Evolutionary conservation across 2,797 vertebrate species (phyloP).

Genomic region (Sternotherus odoratus): DNA sequence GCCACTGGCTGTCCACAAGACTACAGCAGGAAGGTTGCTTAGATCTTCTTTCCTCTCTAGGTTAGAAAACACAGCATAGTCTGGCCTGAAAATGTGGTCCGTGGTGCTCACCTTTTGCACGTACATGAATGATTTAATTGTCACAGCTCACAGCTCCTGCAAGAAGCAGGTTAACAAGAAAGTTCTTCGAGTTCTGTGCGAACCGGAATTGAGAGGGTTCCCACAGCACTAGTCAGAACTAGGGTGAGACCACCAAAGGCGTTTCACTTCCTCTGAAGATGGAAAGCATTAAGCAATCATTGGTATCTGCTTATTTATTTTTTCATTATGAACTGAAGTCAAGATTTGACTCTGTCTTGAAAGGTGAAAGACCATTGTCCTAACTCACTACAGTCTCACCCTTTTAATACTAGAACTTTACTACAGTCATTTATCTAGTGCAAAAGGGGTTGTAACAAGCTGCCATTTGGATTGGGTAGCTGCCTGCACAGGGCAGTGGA

Average conservation of each 20-base stretch:
- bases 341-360: background rate
- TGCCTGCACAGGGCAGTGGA: background rate
- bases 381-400: accelerated
- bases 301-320: slow-evolving; percentile 13
- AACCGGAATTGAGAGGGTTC: slow-evolving; percentile 20
- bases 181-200: slow-evolving; percentile 40
- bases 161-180: background rate
- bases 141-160: background rate
- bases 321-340: background rate
- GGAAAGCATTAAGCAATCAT: slow-evolving; percentile 10
- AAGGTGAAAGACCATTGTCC: background rate
- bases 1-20: accelerated
- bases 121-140: background rate
- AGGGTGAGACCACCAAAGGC: background rate
- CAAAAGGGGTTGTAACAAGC: background rate
- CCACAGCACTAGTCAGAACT: background rate
- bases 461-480: slow-evolving; percentile 29
- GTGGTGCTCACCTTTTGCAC: background rate
- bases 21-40: background rate
- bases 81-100: accelerated
- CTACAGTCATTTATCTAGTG: slow-evolving; percentile 46
- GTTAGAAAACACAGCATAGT: background rate
- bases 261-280: slow-evolving; percentile 56
- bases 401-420: background rate
- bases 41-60: accelerated